Evolutionary conservation across 2,113 vertebrate species (phyloP).

Genomic region (Blennius ocellaris): DNA sequence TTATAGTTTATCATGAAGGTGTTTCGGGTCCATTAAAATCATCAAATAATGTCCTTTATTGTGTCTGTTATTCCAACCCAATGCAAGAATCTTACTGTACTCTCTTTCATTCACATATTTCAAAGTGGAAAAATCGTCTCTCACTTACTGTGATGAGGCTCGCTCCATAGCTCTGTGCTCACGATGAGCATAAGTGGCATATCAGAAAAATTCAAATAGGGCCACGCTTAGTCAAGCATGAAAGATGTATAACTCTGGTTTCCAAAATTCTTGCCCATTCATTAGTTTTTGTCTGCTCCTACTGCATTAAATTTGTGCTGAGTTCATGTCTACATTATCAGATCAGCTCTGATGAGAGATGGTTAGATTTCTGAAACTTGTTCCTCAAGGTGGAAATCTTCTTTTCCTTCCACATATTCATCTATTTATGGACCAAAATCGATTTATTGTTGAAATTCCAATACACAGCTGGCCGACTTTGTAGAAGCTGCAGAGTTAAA

Average conservation of each 20-base stretch:
- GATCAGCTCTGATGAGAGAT: slow-evolving; percentile 24
- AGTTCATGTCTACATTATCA: slow-evolving; percentile 30
- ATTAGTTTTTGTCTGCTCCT: slow-evolving; percentile 45
- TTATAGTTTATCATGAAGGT: not conserved
- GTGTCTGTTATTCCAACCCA: slow-evolving; percentile 3
- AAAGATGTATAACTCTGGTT: slow-evolving; percentile 45
- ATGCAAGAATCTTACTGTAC: not conserved
- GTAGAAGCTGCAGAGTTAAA: too few relatives aligned
- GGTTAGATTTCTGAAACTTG: slow-evolving; percentile 38
- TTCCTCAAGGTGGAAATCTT: not conserved
- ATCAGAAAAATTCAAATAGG: slow-evolving; percentile 54
- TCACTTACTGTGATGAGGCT: not conserved
- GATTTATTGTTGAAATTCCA: not conserved
- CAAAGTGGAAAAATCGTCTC: not conserved
- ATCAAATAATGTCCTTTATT: slow-evolving; percentile 15
- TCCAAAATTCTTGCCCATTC: slow-evolving; percentile 30
- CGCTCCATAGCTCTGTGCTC: slow-evolving; percentile 5
- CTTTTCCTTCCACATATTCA: not conserved
- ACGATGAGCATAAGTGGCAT: slow-evolving; percentile 46
- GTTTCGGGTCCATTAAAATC: slow-evolving; percentile 18
- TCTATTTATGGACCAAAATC: not conserved
- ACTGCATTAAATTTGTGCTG: slow-evolving; percentile 35
- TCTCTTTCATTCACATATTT: not conserved
- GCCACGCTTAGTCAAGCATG: slow-evolving; percentile 39
- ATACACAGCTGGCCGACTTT: too few relatives aligned